These are phyloP conservation scores for Temnothorax ravouxi DNA, from an alignment of 2,888 invertebrate genomes.

Conservation along the genomic window DNA sequence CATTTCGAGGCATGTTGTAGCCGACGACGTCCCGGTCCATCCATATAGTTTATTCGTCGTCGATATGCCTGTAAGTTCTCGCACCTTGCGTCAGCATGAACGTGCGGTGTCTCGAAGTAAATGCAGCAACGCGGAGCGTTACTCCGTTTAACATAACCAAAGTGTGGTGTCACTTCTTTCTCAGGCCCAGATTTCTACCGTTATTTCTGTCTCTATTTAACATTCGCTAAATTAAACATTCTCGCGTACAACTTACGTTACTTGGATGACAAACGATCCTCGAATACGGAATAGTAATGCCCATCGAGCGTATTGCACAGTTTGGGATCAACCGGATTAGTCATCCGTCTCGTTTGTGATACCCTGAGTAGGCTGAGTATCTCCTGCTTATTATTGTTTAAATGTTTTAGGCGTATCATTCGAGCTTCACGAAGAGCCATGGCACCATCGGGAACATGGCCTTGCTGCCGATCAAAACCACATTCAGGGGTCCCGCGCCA, in stretches of 20 bases:
- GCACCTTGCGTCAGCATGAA: not conserved
- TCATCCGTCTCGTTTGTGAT: slow-evolving; percentile 1
- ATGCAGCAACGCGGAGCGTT: not conserved
- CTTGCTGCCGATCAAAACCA: slow-evolving; percentile 95
- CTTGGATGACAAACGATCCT: not conserved
- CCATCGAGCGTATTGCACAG: not conserved
- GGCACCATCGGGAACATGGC: slow-evolving; percentile 97
- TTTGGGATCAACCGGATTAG: not conserved
- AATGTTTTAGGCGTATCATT: slow-evolving; percentile 95
- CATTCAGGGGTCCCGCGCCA: slow-evolving; percentile 97
- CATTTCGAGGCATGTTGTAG: slow-evolving; percentile 9
- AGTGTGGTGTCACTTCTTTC: not conserved
- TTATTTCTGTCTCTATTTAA: not conserved
- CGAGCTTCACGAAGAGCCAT: slow-evolving; percentile 92
- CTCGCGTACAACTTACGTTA: not conserved
- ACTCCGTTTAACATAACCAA: no score
- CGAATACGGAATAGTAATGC: not conserved
- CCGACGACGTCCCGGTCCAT: not conserved
- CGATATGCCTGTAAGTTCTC: slow-evolving; percentile 69
- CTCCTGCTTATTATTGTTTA: not conserved
- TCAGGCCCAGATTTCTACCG: not conserved
- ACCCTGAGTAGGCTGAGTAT: no score
- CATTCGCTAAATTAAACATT: not conserved
- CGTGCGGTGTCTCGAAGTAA: not conserved
- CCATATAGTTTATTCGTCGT: not conserved